Evolutionary conservation across 37 sponge, comb jelly and placozoan species (phyloP).

Genomic region (Cliona cf. orientalis): DNA sequence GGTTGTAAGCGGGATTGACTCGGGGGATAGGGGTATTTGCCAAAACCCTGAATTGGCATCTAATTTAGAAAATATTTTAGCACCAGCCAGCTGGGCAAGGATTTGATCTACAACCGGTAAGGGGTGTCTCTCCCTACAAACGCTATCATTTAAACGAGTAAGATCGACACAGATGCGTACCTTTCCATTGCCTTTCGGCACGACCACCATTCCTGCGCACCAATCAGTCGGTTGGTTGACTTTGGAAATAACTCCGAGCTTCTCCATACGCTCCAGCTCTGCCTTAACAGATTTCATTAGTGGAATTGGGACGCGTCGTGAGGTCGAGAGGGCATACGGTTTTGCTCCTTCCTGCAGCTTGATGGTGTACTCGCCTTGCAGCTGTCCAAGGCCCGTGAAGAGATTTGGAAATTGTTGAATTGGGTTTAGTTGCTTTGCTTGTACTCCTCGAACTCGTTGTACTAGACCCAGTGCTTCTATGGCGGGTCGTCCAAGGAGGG

Average conservation of each 20-base stretch:
- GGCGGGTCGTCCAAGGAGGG: slow-evolving; percentile 22
- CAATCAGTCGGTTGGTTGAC: slow-evolving; percentile 24
- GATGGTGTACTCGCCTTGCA: slow-evolving; percentile 29
- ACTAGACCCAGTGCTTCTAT: slow-evolving; percentile 24
- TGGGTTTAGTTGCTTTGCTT: too few species aligned
- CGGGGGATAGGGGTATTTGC: slow-evolving; percentile 48
- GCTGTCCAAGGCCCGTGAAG: slow-evolving; percentile 31
- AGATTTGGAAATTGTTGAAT: slow-evolving; percentile 20
- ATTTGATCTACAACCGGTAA: slow-evolving; percentile 56
- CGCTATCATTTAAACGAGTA: too few species aligned
- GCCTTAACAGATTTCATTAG: slow-evolving; percentile 5
- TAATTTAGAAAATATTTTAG: slow-evolving; percentile 38
- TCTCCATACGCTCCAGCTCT: slow-evolving; percentile 47
- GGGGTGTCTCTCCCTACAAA: too few species aligned
- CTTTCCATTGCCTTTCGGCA: slow-evolving; percentile 7
- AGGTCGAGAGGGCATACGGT: slow-evolving; percentile 31
- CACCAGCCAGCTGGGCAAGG: slow-evolving; percentile 39
- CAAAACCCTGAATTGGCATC: slow-evolving; percentile 62
- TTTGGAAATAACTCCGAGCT: slow-evolving; percentile 9
- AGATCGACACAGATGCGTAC: slow-evolving; percentile 54
- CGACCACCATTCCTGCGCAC: slow-evolving; percentile 42
- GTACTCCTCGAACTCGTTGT: background rate
- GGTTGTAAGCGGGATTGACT: slow-evolving; percentile 41
- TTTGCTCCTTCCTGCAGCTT: slow-evolving; percentile 13
- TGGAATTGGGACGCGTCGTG: slow-evolving; percentile 41